Percentiles rank a stretch among this genome's conserved stretches.
phyloP scores from a whole-genome alignment of 2,113 vertebrate genomes.

The Scomber scombrus region DNA sequence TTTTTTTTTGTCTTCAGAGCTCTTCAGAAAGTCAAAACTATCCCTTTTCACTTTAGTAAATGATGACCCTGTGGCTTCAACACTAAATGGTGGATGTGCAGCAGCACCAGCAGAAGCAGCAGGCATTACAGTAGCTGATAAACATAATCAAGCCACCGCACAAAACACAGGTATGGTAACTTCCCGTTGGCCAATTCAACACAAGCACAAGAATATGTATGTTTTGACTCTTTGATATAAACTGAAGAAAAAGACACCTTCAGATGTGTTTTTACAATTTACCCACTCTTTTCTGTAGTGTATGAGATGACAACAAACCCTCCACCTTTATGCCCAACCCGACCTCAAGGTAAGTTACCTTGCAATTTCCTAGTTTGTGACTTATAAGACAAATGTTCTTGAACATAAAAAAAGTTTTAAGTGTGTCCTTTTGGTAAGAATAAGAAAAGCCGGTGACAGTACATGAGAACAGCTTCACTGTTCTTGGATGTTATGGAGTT shows the following conservation, averaged over 20 bases:
- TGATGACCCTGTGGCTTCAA: constrained; percentile 18
- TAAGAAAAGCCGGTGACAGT: neutral
- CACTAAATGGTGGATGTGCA: neutral
- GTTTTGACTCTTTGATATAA: neutral
- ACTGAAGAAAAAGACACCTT: neutral
- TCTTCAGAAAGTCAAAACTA: neutral
- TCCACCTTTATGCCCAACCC: constrained; percentile 44
- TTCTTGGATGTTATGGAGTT: neutral
- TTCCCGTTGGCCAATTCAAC: neutral
- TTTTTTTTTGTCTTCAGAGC: neutral
- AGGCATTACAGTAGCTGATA: rapidly evolving
- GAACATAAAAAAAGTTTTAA: too few species aligned
- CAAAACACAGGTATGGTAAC: constrained; percentile 51
- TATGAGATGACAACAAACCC: constrained; percentile 36
- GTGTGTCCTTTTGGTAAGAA: constrained; percentile 38
- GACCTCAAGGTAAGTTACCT: constrained; percentile 40
- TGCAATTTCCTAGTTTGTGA: neutral
- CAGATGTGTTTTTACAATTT: neutral
- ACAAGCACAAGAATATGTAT: neutral
- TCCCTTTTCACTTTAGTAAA: constrained; percentile 65
- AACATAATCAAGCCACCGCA: neutral
- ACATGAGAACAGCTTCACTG: neutral
- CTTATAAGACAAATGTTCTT: neutral
- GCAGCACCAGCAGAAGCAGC: neutral
- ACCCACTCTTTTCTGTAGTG: constrained; percentile 30